phyloP scores from a whole-genome alignment of 2,113 vertebrate genomes.

The Malurus elegans region DNA sequence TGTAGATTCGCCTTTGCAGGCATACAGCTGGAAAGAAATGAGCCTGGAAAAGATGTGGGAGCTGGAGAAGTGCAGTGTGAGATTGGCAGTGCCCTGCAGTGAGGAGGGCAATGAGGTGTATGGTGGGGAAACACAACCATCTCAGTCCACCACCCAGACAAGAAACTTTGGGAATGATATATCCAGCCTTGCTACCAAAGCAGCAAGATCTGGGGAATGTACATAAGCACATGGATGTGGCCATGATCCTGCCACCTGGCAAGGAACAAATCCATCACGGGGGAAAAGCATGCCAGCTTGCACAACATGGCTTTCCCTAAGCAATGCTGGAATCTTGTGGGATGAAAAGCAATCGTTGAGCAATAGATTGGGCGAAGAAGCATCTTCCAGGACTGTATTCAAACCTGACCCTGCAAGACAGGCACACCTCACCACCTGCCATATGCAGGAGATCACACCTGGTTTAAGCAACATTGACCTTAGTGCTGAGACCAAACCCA shows the following conservation, averaged over 20 bases:
- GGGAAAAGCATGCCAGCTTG: background rate
- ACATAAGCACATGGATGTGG: accelerated
- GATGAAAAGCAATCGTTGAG: accelerated
- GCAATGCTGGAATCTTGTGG: accelerated
- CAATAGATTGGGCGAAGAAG: background rate
- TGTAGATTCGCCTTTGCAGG: background rate
- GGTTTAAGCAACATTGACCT: background rate
- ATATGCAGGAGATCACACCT: background rate
- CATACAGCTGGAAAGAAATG: background rate
- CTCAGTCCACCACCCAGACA: background rate
- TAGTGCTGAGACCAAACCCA: background rate
- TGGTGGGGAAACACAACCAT: accelerated
- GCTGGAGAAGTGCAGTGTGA: background rate
- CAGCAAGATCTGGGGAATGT: background rate
- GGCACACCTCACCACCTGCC: background rate
- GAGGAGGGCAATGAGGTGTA: background rate
- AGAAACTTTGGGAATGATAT: background rate
- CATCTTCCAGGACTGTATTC: background rate
- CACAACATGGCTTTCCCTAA: background rate
- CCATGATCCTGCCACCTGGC: background rate
- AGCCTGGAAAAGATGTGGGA: background rate
- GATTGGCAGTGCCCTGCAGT: accelerated
- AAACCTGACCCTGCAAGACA: background rate
- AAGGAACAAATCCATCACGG: background rate
- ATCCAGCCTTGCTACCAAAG: background rate